phyloP scores from a whole-genome alignment of 2,113 vertebrate genomes.

The Ranitomeya imitator region DNA sequence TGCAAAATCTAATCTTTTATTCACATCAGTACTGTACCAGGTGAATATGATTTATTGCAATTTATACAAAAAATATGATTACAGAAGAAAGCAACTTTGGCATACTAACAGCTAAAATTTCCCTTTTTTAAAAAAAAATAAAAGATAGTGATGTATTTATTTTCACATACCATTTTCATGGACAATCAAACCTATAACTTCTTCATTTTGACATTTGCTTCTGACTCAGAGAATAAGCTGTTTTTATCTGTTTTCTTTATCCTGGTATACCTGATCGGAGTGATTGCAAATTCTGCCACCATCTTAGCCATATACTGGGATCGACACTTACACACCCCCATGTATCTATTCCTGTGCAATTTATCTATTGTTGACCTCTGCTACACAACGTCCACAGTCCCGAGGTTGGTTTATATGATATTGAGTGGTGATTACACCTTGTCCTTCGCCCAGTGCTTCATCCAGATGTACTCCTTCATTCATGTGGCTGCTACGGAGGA shows the following conservation, averaged over 20 bases:
- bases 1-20: too few species aligned
- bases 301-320: background rate
- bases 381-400: background rate
- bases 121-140: too few species aligned
- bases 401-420: background rate
- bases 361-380: background rate
- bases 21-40: too few species aligned
- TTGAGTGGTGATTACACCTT: background rate
- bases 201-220: background rate
- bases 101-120: too few species aligned
- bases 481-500: background rate
- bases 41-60: too few species aligned
- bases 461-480: background rate
- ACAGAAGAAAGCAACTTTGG: too few species aligned
- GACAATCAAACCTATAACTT: background rate
- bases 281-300: background rate
- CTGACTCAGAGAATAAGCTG: background rate
- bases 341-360: background rate
- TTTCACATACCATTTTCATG: background rate
- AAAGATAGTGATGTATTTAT: too few species aligned
- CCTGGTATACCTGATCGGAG: background rate
- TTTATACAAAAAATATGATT: too few species aligned
- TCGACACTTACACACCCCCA: conserved; percentile 4
- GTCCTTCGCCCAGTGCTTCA: background rate
- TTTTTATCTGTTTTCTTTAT: background rate